These are phyloP conservation scores for Xestoiulus laeticollis DNA, from an alignment of 2,888 invertebrate species.

Conservation along the genomic window DNA sequence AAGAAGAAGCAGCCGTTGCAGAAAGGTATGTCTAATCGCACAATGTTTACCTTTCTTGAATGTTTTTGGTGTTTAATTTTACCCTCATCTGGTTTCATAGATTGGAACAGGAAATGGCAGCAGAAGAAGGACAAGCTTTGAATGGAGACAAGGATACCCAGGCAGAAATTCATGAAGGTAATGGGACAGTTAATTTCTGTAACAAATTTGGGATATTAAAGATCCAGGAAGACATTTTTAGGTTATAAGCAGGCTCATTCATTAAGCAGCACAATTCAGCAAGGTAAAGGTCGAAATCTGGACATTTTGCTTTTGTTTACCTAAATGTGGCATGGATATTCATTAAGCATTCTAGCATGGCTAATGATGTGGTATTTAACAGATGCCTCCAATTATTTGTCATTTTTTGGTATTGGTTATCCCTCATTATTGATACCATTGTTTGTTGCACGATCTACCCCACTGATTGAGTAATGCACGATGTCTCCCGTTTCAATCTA, in stretches of 20 bases:
- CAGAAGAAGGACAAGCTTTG: slow-evolving; percentile 58
- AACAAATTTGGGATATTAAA: neutral
- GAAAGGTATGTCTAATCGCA: slow-evolving; percentile 58
- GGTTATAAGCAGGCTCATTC: neutral
- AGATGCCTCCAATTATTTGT: neutral
- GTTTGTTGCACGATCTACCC: neutral
- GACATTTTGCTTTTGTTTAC: neutral
- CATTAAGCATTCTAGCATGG: neutral
- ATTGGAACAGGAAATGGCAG: slow-evolving; percentile 61
- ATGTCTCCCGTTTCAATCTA: neutral
- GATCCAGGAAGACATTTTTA: neutral
- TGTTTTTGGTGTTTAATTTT: neutral
- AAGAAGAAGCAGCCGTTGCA: slow-evolving; percentile 61
- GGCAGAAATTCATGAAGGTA: slow-evolving; percentile 62
- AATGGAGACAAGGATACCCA: slow-evolving; percentile 62
- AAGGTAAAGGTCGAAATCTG: neutral
- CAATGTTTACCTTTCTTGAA: neutral
- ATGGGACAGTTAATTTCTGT: neutral
- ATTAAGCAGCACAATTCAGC: neutral
- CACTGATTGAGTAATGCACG: neutral
- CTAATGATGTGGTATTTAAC: neutral
- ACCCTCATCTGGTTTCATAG: slow-evolving; percentile 55
- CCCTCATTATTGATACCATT: neutral
- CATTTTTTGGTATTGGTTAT: neutral
- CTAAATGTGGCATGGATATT: slow-evolving; percentile 2